Base-by-base conservation (phyloP, 2,888 invertebrate genomes). In the Tetragnatha montana region DNA sequence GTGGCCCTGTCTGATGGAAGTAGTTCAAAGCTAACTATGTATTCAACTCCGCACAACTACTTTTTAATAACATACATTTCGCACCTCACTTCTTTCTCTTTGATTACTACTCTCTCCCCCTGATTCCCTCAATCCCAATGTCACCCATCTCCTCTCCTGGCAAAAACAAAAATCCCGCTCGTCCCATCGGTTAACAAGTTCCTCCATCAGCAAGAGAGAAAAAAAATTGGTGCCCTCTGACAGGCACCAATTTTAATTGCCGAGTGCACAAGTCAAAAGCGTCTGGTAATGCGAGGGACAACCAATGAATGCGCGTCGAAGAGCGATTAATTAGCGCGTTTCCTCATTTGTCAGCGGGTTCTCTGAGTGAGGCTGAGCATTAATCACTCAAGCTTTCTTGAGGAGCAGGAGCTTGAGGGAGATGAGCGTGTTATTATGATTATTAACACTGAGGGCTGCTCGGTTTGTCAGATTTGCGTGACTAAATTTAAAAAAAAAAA, bases 291-390 rank as follows among this genome's bases (percentile, higher is more conserved):
- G 19, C 81, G n/a, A 14, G 49, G 71, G 81, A 51, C 81, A 81
- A 51, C 85, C 85, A 79, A 70, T 79, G 85, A 79, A 79, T 70
- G 71, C 19, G 50, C 71, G 82, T 71, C 82, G 82, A 88, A 71
- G 60, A 88, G 60, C 88, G 88, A 81, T 88, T 88, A 82, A 88
- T 88, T 88, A 88, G 82, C 47, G 78, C 47, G 21, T 49, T 75
- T 22, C 71, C 82, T 88, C 82, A 88, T 88, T 88, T 88, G 82
- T 88, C 88, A 88, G 82, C 81, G 76, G 47, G 60, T 78, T 21
- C 76, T 19, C 73, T 71, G 82, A 88, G 35, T 88, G 82, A 78
- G 80, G 4, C 47, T 50, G 21, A n/a, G 12, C 75, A 88, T 88
- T 88, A 88, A 88, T 88, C 82, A 82, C 71, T 82, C 78, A 85